phyloP scores from a whole-genome alignment of 1,140 invertebrate genomes.

The Globodera ellingtonae region DNA sequence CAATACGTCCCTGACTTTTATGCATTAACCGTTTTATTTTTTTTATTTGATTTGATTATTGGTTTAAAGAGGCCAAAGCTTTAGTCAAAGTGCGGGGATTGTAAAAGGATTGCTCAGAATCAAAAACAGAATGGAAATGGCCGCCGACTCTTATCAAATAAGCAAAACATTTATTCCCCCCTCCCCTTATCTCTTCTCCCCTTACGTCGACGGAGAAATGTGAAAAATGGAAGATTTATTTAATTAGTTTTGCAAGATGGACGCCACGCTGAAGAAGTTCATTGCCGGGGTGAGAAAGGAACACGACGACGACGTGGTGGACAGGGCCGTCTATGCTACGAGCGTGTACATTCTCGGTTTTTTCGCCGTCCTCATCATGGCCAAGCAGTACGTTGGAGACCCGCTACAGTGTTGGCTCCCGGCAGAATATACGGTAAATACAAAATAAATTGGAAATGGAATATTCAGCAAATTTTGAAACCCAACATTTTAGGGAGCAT shows the following conservation, averaged over 20 bases:
- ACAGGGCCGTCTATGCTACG: conserved; percentile 50
- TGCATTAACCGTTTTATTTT: conserved; percentile 10
- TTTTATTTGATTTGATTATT: conserved; percentile 13
- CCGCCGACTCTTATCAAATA: neutral
- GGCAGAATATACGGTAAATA: conserved; percentile 49
- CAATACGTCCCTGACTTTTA: no score
- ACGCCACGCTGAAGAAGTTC: conserved; percentile 43
- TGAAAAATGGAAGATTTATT: neutral
- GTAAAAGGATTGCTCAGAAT: neutral
- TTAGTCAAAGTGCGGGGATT: neutral
- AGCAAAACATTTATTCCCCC: neutral
- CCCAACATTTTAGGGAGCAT: conserved; percentile 41
- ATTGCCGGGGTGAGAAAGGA: conserved; percentile 54
- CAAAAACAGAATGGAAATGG: no score
- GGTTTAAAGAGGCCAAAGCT: neutral
- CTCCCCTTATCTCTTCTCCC: neutral
- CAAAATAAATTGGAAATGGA: neutral
- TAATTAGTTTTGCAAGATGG: conserved; percentile 30
- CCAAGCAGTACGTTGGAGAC: conserved; percentile 55
- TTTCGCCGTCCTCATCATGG: conserved; percentile 53
- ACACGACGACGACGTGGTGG: conserved; percentile 50
- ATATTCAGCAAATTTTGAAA: no score
- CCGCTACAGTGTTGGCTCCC: conserved; percentile 53
- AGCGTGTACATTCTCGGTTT: conserved; percentile 52
- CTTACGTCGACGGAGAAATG: neutral